Conservation (phyloP, 2,113 vertebrate species). For the Macrotus californicus region DNA sequence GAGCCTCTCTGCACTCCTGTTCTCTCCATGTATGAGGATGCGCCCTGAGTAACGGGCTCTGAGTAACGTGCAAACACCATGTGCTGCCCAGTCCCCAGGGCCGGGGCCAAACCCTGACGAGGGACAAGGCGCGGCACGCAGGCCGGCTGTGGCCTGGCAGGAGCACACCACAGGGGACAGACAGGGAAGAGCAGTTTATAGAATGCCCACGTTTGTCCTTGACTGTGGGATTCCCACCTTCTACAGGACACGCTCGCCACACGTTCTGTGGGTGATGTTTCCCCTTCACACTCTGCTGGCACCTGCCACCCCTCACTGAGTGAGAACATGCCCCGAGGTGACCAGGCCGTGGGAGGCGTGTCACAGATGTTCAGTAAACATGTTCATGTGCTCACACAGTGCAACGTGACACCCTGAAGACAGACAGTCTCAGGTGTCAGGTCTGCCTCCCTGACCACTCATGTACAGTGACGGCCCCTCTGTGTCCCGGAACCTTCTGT, state of each 20-base stretch:
- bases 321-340: fast-evolving
- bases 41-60: neutral
- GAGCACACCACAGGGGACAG: fast-evolving
- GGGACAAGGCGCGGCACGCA: fast-evolving
- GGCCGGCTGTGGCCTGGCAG: neutral
- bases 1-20: no score
- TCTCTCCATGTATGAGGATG: neutral
- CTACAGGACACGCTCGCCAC: neutral
- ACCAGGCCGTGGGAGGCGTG: fast-evolving
- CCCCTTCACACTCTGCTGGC: neutral
- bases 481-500: neutral
- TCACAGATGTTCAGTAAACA: neutral
- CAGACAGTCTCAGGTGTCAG: no score
- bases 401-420: neutral
- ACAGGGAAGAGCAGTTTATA: neutral
- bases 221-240: neutral
- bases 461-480: neutral
- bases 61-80: no score
- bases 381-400: neutral
- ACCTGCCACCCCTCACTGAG: fast-evolving
- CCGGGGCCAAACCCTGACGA: fast-evolving
- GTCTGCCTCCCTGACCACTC: neutral
- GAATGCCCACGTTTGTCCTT: neutral
- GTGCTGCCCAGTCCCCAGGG: neutral
- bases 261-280: neutral